Base-by-base conservation (phyloP, 2,113 vertebrate species). In the Campylorhamphus procurvoides region DNA sequence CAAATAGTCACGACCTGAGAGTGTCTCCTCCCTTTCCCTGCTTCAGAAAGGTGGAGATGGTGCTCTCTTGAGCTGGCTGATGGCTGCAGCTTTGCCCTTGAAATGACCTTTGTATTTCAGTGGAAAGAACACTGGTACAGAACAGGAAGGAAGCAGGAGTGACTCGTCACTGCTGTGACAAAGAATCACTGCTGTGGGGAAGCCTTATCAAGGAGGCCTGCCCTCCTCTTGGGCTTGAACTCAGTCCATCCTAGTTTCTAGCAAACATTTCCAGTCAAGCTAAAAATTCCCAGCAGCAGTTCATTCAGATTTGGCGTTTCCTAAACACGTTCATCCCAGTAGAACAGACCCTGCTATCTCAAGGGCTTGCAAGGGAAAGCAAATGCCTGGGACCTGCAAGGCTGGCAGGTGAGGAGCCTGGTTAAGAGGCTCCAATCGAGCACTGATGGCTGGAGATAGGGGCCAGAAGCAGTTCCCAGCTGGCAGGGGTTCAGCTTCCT, bases 401-500 rank as follows among this genome's bases (percentile, higher is more conserved):
- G 83, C 56, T 90, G 78, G 75, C 71, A 59, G 80, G 75, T 93
- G 75, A 74, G 93, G 33, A 91, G 71, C 47, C 74, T 62, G 23
- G 76, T 23, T 92, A 77, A 49, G 85, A 81, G 78, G 72, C 49
- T 94, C 68, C 88, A 64, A 1, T 69, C 3, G 1, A 85, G 92
- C 88, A 12, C 79, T 0, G 3, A 66, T 73, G 90, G 24, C 84
- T 94, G 83, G 8, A 89, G 93, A 95, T 53, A 89, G 86, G 0
- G 3, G 90, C 66, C 83, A 96, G 73, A 33, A 93, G 60, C 13
- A 0, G 88, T 37, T 93, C 86, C 85, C 89, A 80, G 76, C 92
- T 95, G 93, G 96, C 93, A 84, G 64, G 6, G 62, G 10, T 60
- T 89, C 73, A 84, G 88, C 87, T 84, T 93, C 96, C 96, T 94